Base-by-base conservation (phyloP, 2,888 invertebrate species). In the Pantelozetes paolii region DNA sequence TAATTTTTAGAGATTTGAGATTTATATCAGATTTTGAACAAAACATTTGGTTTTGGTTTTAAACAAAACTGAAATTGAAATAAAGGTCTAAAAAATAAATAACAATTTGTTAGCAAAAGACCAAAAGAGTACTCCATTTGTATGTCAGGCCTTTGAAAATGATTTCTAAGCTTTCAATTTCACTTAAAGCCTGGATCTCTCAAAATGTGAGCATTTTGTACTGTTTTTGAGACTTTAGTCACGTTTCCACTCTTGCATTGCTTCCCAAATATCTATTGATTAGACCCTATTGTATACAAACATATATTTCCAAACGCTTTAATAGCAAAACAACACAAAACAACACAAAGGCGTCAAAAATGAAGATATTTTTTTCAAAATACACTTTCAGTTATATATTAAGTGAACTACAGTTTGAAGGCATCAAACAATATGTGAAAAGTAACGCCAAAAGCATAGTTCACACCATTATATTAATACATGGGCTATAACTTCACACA, bases 351-450 rank as follows among this genome's bases (percentile, higher is more conserved):
- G 62, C 32, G 62, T 62, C 62, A 62, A 45, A 45, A 62, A 62
- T 62, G 62, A 62, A 62, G 62, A 62, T 62, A 62, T 62, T 62
- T n/a, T n/a, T 62, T 62, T 62, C 62, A 62, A 30, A 30, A 62
- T 20, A 36, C 28, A 30, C 20, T 62, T 62, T 62, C n/a, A 15
- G 32, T 36, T 62, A 62, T 32, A 59, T 30, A 36, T 62, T 62
- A 62, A 32, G 62, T 62, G 62, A 62, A 32, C 62, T 26, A 54
- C 26, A 9, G 54, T 23, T 54, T 26, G 26, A 26, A 54, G 26
- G 32, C 18, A n/a, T 36, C 62, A 36, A 6, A 18, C 62, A 36
- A 30, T 62, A 9, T 62, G 6, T 20, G n/a, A 13, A 62, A 30
- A n/a, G 1, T 23, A 9, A 20, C 23, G 13, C 54, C 54, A 54